A percentile compares a stretch with the other conserved stretches of the same genome.
phyloP scores from a whole-genome alignment of 1,140 invertebrate species.

The Platorchestia sp. region DNA sequence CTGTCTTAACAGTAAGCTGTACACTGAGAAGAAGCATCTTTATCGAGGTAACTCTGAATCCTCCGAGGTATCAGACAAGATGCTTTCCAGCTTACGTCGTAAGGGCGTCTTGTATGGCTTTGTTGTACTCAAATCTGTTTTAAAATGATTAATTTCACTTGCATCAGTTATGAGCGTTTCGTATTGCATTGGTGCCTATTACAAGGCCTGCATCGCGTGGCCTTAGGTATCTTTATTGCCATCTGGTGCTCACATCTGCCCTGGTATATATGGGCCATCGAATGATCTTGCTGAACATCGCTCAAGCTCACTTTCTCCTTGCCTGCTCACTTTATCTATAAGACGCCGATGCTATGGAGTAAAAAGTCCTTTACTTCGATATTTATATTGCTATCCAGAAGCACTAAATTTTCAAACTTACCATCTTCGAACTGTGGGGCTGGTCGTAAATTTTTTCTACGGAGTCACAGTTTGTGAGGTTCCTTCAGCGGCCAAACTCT shows the following conservation, averaged over 20 bases:
- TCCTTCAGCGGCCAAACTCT: not conserved
- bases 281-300: not conserved
- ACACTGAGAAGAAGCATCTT: not conserved
- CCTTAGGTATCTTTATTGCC: not conserved
- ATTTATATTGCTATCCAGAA: slow-evolving; percentile 16
- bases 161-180: not conserved
- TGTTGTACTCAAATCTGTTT: not conserved
- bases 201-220: not conserved
- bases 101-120: not conserved
- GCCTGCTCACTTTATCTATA: slow-evolving; percentile 4
- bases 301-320: not conserved
- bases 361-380: not conserved
- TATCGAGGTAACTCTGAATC: not conserved
- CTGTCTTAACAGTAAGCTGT: not conserved
- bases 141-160: not conserved
- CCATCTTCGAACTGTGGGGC: not conserved
- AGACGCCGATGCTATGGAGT: not conserved
- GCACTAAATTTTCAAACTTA: slow-evolving; percentile 28
- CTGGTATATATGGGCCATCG: not conserved
- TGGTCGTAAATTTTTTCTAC: not conserved
- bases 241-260: slow-evolving; percentile 17
- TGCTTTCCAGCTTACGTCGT: not conserved
- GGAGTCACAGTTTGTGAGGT: not conserved
- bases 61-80: not conserved
- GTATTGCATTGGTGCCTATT: not conserved